These are phyloP conservation scores for Rhyacophila evoluta DNA, from an alignment of 2,888 invertebrate genomes.

Conservation along the genomic window DNA sequence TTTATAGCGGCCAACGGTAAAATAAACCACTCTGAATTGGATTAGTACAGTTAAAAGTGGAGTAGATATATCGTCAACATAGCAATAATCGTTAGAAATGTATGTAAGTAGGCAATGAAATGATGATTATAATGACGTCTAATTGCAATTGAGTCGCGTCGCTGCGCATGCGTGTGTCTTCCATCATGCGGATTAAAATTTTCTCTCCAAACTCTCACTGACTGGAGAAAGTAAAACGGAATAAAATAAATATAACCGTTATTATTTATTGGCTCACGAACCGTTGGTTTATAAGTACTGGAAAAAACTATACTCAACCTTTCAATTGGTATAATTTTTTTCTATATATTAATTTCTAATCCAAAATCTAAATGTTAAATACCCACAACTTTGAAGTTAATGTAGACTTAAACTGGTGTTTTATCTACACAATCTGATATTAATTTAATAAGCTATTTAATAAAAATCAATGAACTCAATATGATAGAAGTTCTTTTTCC, in stretches of 20 bases:
- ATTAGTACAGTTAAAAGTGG: neutral
- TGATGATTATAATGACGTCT: neutral
- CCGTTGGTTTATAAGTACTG: neutral
- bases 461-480: too few species aligned
- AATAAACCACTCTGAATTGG: too few species aligned
- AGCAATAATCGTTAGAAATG: neutral
- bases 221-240: neutral
- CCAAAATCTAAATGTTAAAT: too few species aligned
- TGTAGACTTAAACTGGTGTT: too few species aligned
- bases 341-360: too few species aligned
- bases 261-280: neutral
- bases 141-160: neutral
- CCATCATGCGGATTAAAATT: constrained; percentile 15
- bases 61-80: neutral
- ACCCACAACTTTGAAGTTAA: too few species aligned
- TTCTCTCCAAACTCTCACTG: neutral
- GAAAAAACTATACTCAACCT: too few species aligned
- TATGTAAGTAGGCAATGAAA: neutral
- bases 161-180: neutral
- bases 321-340: too few species aligned
- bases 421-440: too few species aligned
- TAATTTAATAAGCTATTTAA: too few species aligned
- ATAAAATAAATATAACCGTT: neutral
- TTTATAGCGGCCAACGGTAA: too few species aligned
- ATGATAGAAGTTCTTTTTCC: too few species aligned